phyloP scores from a whole-genome alignment of 2,797 vertebrate genomes.

The Peromyscus nudipes region DNA sequence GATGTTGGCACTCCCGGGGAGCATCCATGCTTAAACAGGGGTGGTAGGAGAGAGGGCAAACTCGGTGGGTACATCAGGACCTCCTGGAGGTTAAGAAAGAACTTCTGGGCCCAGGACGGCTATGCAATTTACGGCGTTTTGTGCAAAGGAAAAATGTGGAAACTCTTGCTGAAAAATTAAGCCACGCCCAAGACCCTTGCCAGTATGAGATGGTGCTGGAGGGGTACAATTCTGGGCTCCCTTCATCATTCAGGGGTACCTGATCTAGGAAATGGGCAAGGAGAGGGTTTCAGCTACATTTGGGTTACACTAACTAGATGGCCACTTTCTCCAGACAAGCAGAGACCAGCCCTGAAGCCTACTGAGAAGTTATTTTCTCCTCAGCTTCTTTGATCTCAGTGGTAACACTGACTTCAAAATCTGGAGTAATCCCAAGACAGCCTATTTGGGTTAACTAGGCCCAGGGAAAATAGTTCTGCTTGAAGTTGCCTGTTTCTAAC shows the following conservation, averaged over 20 bases:
- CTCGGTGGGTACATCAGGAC: not conserved
- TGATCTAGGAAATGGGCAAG: not conserved
- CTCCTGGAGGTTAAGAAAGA: not conserved
- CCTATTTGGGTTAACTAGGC: conserved; percentile 81
- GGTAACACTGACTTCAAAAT: conserved; percentile 78
- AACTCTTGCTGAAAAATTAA: not conserved
- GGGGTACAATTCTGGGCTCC: too few relatives aligned
- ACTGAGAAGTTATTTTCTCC: conserved; percentile 62
- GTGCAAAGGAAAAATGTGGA: not conserved
- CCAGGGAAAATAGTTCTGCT: conserved; percentile 78
- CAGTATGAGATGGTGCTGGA: not conserved
- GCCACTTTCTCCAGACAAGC: conserved; percentile 6
- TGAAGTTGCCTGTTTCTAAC: conserved; percentile 83
- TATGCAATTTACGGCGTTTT: not conserved
- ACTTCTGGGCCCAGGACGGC: not conserved
- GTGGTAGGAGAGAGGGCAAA: not conserved
- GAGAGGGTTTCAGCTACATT: not conserved
- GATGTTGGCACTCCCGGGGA: not conserved
- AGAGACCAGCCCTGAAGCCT: conserved; percentile 23
- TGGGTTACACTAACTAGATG: not conserved
- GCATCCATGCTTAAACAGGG: not conserved
- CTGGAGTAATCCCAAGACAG: conserved; percentile 78
- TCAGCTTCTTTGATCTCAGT: conserved; percentile 78
- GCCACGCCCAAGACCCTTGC: not conserved
- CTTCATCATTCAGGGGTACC: not conserved